Base-by-base conservation (phyloP, 2,888 invertebrate species). In the Abrostola tripartita region DNA sequence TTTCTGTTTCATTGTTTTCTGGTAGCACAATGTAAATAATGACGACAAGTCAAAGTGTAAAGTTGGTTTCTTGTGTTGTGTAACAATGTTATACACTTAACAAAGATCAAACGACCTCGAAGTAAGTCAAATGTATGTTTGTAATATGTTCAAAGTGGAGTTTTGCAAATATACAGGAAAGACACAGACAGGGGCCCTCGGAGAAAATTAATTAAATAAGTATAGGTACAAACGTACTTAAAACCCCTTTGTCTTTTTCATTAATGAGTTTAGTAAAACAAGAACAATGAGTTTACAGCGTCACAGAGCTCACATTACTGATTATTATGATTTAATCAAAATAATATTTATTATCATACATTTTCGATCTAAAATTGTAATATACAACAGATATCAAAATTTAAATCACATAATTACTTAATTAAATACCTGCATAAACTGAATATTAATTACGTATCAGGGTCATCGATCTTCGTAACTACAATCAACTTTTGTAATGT, bases 21-120 rank as follows among this genome's bases (percentile, higher is more conserved):
- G 52, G 9, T 61, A 7, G 14, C 38, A 59, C 50, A 54, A 52
- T 52, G 51, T 36, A 51, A 38, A 58, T 24, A 37, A 42, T 49
- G 42, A 58, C 38, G 54, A 58, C 40, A 60, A 37, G 38, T 55
- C 24, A 14, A 42, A 59, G 40, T 50, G 12, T 53, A 44, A 50
- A 41, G 14, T 42, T 35, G 5, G 8, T 51, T 35, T 10, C n/a
- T 6, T 38, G 38, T 11, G 44, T 41, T 56, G 4, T 49, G 37
- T 11, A 35, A 55, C 58, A 59, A 37, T 52, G 60, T 55, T 63
- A 14, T 53, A 37, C 44, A 37, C 54, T 36, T 59, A 51, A 12
- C 11, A 53, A 57, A 59, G 11, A 56, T 49, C 24, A 38, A 49
- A 37, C 44, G 24, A 47, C 44, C 37, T 61, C 24, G 14, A 1